Evolutionary conservation across 2,888 invertebrate species (phyloP).

Genomic region (Rotaria magnacalcarata): DNA sequence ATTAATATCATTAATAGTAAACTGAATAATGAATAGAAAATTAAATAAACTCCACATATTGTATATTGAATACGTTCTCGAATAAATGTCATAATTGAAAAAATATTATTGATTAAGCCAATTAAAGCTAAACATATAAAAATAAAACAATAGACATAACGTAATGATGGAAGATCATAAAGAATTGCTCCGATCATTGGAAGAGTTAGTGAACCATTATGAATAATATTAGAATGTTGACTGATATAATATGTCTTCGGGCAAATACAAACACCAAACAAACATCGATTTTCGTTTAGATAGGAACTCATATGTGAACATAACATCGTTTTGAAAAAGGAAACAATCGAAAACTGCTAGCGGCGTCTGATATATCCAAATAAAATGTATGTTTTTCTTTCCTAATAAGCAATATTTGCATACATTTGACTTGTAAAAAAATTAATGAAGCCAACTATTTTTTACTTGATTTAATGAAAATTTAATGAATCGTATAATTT

Average conservation of each 20-base stretch:
- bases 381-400: too few species aligned
- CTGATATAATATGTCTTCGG: not conserved
- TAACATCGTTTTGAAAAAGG: not conserved
- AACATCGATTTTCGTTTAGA: not conserved
- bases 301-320: not conserved
- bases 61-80: not conserved
- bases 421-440: too few species aligned
- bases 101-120: not conserved
- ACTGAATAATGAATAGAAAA: not conserved
- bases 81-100: not conserved
- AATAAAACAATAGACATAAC: not conserved
- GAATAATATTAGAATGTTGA: not conserved
- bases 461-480: too few species aligned
- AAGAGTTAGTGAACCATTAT: not conserved
- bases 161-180: not conserved
- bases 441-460: too few species aligned
- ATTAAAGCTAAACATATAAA: not conserved
- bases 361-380: not conserved
- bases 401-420: too few species aligned
- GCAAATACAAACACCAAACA: not conserved
- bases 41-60: not conserved
- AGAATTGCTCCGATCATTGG: not conserved
- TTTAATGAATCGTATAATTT: too few species aligned
- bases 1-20: not conserved
- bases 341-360: not conserved